phyloP scores from a whole-genome alignment of 2,797 vertebrate species.

The Malurus leucopterus region DNA sequence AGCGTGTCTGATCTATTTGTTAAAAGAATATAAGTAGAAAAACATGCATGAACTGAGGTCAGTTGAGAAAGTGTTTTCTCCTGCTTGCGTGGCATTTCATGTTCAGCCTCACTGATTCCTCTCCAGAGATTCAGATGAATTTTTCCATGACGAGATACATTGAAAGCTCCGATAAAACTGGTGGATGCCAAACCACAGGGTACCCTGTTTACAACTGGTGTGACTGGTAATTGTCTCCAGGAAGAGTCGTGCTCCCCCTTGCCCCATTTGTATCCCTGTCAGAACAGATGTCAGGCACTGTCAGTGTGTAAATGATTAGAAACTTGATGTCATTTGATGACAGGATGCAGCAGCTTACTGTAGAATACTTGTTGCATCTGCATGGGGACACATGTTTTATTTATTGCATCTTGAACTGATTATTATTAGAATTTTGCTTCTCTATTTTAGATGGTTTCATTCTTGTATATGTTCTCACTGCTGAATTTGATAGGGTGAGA shows the following conservation, averaged over 20 bases:
- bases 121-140: not conserved
- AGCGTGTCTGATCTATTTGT: not conserved
- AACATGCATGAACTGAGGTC: not conserved
- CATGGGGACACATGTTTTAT: not conserved
- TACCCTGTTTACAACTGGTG: fast-evolving
- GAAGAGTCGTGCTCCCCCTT: not conserved
- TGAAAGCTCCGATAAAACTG: not conserved
- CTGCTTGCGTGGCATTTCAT: not conserved
- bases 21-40: not conserved
- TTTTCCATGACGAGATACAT: not conserved
- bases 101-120: not conserved
- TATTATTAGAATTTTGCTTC: not conserved
- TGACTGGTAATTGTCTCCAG: not conserved
- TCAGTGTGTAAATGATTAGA: fast-evolving
- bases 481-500: not conserved
- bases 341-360: not conserved
- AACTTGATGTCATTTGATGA: not conserved
- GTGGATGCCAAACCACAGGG: not conserved
- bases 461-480: not conserved
- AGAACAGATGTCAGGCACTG: not conserved
- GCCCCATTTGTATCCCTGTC: not conserved
- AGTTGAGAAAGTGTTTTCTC: not conserved
- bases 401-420: not conserved
- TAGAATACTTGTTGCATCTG: not conserved
- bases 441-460: not conserved